Conservation (phyloP, 2,888 invertebrate species). For the Sesamia inferens region DNA sequence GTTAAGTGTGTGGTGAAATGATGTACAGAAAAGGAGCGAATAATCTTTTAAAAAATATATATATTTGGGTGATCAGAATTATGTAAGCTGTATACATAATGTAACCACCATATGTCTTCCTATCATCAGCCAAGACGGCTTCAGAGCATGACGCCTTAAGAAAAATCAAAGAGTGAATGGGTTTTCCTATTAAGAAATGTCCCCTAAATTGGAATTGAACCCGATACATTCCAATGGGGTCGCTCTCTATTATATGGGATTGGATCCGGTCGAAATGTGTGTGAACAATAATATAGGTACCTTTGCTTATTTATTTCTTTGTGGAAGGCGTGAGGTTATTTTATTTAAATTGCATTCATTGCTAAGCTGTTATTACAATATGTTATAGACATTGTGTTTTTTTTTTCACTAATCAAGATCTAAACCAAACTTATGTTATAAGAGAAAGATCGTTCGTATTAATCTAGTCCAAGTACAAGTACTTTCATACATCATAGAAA, state of each 20-base stretch:
- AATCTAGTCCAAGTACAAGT: neutral
- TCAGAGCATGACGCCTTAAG: neutral
- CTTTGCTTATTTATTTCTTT: slow-evolving; percentile 30
- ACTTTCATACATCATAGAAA: neutral
- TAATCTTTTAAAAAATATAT: no score
- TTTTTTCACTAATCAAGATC: neutral
- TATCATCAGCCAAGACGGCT: neutral
- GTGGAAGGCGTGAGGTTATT: slow-evolving; percentile 11
- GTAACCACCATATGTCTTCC: no score
- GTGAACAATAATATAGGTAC: slow-evolving; percentile 37
- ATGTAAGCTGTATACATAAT: neutral
- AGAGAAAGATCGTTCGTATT: no score
- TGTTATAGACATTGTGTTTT: neutral
- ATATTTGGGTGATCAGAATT: neutral
- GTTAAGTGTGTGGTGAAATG: neutral
- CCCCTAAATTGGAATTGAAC: slow-evolving; percentile 20
- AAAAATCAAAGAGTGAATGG: slow-evolving; percentile 14
- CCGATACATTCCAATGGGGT: slow-evolving; percentile 24
- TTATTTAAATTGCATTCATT: slow-evolving; percentile 29
- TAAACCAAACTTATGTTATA: neutral
- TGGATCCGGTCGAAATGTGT: slow-evolving; percentile 15
- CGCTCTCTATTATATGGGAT: slow-evolving; percentile 15
- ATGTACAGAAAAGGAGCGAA: neutral
- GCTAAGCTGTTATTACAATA: neutral
- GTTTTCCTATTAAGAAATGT: slow-evolving; percentile 26